phyloP scores from a whole-genome alignment of 2,113 vertebrate genomes.

The Hyla sarda region DNA sequence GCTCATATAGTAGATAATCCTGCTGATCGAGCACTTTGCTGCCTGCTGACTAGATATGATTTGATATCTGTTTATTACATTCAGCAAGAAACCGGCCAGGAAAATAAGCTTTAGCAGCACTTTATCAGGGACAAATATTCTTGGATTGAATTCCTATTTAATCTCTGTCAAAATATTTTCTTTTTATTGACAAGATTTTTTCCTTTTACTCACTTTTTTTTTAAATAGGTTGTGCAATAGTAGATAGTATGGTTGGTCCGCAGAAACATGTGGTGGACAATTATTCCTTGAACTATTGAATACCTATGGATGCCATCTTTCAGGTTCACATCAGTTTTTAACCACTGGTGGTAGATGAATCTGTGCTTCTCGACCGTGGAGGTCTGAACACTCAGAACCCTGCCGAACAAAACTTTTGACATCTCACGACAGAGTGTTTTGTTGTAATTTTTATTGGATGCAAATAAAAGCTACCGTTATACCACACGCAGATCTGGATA shows the following conservation, averaged over 20 bases:
- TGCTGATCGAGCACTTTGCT: constrained; percentile 25
- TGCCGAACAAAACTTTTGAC: too few species aligned
- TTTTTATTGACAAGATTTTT: neutral
- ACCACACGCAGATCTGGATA: too few species aligned
- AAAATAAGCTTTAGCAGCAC: constrained; percentile 21
- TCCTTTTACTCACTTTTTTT: neutral
- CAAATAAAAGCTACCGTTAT: too few species aligned
- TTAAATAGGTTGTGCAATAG: neutral
- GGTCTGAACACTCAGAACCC: too few species aligned
- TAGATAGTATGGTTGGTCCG: neutral
- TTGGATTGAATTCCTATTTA: constrained; percentile 14
- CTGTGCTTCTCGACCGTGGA: too few species aligned
- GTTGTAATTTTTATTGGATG: too few species aligned
- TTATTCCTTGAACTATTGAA: too few species aligned
- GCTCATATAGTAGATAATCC: neutral
- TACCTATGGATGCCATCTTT: too few species aligned
- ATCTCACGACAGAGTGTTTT: too few species aligned
- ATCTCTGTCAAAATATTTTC: neutral
- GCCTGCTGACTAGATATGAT: neutral
- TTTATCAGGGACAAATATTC: neutral
- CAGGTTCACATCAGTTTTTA: too few species aligned
- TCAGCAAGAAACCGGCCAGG: constrained; percentile 30
- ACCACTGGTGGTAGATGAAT: too few species aligned
- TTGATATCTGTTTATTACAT: neutral
- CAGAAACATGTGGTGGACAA: too few species aligned